A percentile compares a stretch with the other conserved stretches of the same genome.
phyloP scores from a whole-genome alignment of 2,797 vertebrate species.

The Silurus lanzhouensis region DNA sequence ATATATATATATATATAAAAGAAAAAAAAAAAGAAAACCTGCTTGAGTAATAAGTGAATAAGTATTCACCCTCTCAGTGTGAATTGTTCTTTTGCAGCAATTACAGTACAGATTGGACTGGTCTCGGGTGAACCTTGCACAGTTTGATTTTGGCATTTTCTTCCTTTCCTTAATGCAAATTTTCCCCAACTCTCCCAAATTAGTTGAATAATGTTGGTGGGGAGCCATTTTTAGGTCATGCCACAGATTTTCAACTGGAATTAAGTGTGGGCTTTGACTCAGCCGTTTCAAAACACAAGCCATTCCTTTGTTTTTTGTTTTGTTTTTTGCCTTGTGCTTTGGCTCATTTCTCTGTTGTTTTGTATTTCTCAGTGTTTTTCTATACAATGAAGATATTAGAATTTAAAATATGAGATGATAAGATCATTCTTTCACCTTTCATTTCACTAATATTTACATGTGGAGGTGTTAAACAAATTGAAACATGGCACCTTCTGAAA shows the following conservation, averaged over 20 bases:
- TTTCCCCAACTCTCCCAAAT: not conserved
- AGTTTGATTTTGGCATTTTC: not conserved
- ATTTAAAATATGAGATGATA: not conserved
- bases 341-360: not conserved
- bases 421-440: not conserved
- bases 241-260: not conserved
- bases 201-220: not conserved
- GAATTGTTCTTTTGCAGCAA: not conserved
- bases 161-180: not conserved
- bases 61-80: not conserved
- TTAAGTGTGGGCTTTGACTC: not conserved
- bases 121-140: not conserved
- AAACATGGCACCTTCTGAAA: not conserved
- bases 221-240: not conserved
- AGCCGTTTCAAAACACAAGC: not conserved
- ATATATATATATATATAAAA: too few species aligned
- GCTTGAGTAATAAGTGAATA: not conserved
- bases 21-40: not conserved
- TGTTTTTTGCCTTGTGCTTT: not conserved
- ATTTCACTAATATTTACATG: not conserved
- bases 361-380: not conserved
- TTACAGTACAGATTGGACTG: not conserved
- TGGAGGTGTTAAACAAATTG: not conserved
- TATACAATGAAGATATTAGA: not conserved
- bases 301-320: not conserved